A percentile compares a stretch with the other conserved stretches of the same genome.
Conservation (phyloP, 30 jellyfish, hydroid and myxozoan genomes). For the Hydractinia echinata region DNA sequence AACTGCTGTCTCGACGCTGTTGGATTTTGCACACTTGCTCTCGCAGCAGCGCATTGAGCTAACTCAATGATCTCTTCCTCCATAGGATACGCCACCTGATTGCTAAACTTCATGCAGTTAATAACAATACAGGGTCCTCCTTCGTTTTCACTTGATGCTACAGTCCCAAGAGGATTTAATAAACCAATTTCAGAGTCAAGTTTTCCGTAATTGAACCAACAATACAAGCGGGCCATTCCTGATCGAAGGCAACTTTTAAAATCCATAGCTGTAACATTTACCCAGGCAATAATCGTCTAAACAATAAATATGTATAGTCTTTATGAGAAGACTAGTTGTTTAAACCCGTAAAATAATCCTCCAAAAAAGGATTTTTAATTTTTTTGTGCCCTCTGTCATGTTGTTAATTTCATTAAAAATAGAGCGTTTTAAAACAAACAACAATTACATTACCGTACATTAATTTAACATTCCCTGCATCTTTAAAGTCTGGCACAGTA, state of each 20-base stretch:
- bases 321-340: too few species aligned
- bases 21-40: constrained; percentile 9
- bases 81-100: constrained; percentile 59
- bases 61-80: constrained; percentile 32
- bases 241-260: constrained; percentile 50
- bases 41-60: neutral
- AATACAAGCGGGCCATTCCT: constrained; percentile 48
- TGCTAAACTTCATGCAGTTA: constrained; percentile 63
- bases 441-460: too few species aligned
- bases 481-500: too few species aligned
- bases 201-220: constrained; percentile 37
- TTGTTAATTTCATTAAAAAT: too few species aligned
- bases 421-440: too few species aligned
- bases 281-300: constrained; percentile 52
- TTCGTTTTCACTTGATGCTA: constrained; percentile 39
- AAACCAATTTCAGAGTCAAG: constrained; percentile 24
- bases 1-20: constrained; percentile 47
- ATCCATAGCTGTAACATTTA: constrained; percentile 55
- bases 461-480: too few species aligned
- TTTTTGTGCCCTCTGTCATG: too few species aligned
- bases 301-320: neutral
- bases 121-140: constrained; percentile 61
- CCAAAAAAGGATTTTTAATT: too few species aligned
- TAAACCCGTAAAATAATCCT: too few species aligned
- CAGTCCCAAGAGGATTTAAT: constrained; percentile 71